Percentiles rank a stretch among this genome's conserved stretches.
Evolutionary conservation across 2,888 invertebrate species (phyloP).

Genomic region (Nysson spinosus): DNA sequence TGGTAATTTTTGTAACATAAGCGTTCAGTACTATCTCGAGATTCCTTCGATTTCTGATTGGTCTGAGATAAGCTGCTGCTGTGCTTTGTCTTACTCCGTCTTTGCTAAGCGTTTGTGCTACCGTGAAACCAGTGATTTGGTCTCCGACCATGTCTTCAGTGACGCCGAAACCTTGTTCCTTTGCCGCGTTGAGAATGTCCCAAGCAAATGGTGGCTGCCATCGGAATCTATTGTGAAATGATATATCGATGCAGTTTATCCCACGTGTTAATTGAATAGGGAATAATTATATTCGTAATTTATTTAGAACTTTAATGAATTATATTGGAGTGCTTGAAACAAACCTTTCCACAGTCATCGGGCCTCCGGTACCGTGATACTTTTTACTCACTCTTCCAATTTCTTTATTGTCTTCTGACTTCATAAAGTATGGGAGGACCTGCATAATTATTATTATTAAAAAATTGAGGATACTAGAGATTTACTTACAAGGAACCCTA

Average conservation of each 20-base stretch:
- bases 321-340: neutral
- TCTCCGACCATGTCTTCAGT: slow-evolving; percentile 83
- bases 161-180: slow-evolving; percentile 82
- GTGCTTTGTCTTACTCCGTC: slow-evolving; percentile 82
- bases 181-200: slow-evolving; percentile 81
- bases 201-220: slow-evolving; percentile 82
- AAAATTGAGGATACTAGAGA: neutral
- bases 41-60: slow-evolving; percentile 79
- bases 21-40: slow-evolving; percentile 82
- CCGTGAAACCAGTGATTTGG: slow-evolving; percentile 81
- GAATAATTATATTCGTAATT: too few relatives aligned
- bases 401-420: slow-evolving; percentile 83
- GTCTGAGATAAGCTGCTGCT: slow-evolving; percentile 81
- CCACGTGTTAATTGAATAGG: too few relatives aligned
- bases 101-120: slow-evolving; percentile 83
- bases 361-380: slow-evolving; percentile 82
- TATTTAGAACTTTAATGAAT: too few relatives aligned
- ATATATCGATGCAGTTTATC: neutral
- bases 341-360: slow-evolving; percentile 78
- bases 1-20: slow-evolving; percentile 79
- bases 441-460: slow-evolving; percentile 26
- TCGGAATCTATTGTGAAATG: slow-evolving; percentile 79
- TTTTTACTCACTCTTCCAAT: slow-evolving; percentile 80
- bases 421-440: slow-evolving; percentile 85
- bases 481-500: too few relatives aligned